Evolutionary conservation across 2,113 vertebrate genomes (phyloP), one percentile per base, ranked within the genome.

Genomic region (Excalfactoria chinensis): DNA sequence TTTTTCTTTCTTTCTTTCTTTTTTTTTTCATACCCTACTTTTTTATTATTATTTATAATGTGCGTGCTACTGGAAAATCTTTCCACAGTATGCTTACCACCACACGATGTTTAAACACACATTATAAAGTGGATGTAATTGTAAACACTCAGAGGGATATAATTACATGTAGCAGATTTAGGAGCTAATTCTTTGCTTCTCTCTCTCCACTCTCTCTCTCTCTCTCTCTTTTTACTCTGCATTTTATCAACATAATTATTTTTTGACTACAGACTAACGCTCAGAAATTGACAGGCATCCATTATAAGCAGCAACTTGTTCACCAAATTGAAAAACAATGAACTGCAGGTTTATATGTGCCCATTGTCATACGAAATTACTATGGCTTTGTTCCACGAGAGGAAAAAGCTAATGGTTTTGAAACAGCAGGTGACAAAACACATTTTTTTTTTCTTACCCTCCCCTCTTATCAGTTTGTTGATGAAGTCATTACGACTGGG

Each of bases 381-480:
- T 96, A 97, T 95, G 97, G 98, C 98, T 99, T 99, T 99, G 98
- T 99, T 99, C 97, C 56, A 82, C 80, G 44, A 94, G 97, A 98
- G 98, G 98, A 98, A 98, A 98, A 98, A 98, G 98, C 98, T 99
- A 99, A 99, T 99, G 98, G 98, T 99, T 99, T 98, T 98, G 98
- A 98, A 99, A 99, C 98, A 99, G 98, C 98, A 99, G 98, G 99
- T 99, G 98, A 99, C 98, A 98, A 98, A 98, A 95, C 96, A 93
- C 92, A 90, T 95, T 49, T 90, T 51, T 49, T 30, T 9, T 6
- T 41, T 41, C 12, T 13, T 4, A 17, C 43, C 3, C 91, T 91
- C 94, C 90, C 74, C 58, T 95, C 95, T 98, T 98, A 98, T 98
- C 98, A 98, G 97, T 98, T 98, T 98, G 98, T 98, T 98, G 99